A percentile compares a stretch with the other conserved stretches of the same genome.
Conservation (phyloP, 2,888 invertebrate species). For the Erebia aethiops region DNA sequence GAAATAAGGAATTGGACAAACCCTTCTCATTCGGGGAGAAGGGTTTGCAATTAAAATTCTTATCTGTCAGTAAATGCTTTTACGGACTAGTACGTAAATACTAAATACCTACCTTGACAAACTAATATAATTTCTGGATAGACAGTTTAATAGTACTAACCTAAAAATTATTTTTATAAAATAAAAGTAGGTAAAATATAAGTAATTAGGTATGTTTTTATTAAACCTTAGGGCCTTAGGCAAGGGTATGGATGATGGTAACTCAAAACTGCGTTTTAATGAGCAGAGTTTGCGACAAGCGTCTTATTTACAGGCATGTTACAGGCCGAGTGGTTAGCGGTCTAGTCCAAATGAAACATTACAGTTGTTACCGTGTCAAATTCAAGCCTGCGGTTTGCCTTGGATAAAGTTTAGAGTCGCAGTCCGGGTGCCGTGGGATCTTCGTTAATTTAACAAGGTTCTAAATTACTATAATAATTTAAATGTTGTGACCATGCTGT, state of each 20-base stretch:
- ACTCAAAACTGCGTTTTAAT: constrained; percentile 23
- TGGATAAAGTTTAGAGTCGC: constrained; percentile 16
- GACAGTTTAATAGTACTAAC: too few relatives aligned
- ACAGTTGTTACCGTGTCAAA: constrained; percentile 29
- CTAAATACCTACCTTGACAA: too few relatives aligned
- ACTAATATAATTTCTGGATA: too few relatives aligned
- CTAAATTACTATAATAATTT: constrained; percentile 25
- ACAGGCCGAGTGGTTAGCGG: constrained; percentile 25
- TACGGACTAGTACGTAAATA: too few relatives aligned
- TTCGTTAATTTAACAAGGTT: constrained; percentile 22
- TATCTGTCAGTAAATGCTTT: too few relatives aligned
- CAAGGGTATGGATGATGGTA: constrained; percentile 16
- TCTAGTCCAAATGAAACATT: constrained; percentile 28
- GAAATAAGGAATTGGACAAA: too few relatives aligned
- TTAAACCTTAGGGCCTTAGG: neutral
- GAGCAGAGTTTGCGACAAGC: constrained; percentile 24
- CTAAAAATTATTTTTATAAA: too few relatives aligned
- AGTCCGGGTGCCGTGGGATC: constrained; percentile 17
- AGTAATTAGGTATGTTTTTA: too few relatives aligned
- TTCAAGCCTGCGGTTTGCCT: constrained; percentile 21
- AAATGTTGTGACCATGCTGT: constrained; percentile 2
- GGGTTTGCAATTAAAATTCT: too few relatives aligned
- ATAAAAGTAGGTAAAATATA: too few relatives aligned
- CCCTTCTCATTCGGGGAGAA: too few relatives aligned
- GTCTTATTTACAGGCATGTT: constrained; percentile 26